phyloP scores from a whole-genome alignment of 2,113 vertebrate genomes.

The Gambusia affinis region DNA sequence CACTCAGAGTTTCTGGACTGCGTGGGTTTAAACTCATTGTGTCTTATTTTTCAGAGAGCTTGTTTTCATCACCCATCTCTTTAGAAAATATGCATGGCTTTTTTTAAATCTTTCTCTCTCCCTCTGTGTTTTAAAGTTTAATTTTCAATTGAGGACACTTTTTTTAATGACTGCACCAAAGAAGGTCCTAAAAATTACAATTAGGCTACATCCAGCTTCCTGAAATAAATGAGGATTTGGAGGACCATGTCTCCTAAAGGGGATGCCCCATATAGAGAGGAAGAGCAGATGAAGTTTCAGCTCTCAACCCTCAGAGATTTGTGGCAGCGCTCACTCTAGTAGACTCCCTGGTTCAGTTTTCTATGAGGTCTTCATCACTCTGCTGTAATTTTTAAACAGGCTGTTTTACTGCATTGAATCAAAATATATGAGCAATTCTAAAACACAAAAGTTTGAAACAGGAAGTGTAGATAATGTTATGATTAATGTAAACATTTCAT shows the following conservation, averaged over 20 bases:
- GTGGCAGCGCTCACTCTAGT: not conserved
- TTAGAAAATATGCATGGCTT: slow-evolving; percentile 10
- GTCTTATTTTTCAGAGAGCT: slow-evolving; percentile 15
- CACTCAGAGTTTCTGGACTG: slow-evolving; percentile 39
- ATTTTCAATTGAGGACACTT: not conserved
- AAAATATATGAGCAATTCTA: not conserved
- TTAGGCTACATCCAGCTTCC: not conserved
- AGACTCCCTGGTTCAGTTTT: not conserved
- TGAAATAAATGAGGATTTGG: slow-evolving; percentile 1
- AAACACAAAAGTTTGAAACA: not conserved
- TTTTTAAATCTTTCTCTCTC: not conserved
- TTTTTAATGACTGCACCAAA: slow-evolving; percentile 5
- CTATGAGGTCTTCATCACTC: not conserved
- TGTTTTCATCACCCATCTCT: slow-evolving; percentile 9
- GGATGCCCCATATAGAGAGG: not conserved
- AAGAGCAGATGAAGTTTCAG: not conserved
- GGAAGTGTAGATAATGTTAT: not conserved
- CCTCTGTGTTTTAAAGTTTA: not conserved
- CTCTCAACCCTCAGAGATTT: not conserved
- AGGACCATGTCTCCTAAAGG: not conserved
- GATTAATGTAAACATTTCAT: not conserved
- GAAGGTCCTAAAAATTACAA: not conserved
- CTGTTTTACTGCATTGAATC: not conserved
- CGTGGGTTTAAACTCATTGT: slow-evolving; percentile 44
- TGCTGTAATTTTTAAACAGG: not conserved